phyloP scores from a whole-genome alignment of 1,140 invertebrate genomes.

The Aphelenchoides avenae region DNA sequence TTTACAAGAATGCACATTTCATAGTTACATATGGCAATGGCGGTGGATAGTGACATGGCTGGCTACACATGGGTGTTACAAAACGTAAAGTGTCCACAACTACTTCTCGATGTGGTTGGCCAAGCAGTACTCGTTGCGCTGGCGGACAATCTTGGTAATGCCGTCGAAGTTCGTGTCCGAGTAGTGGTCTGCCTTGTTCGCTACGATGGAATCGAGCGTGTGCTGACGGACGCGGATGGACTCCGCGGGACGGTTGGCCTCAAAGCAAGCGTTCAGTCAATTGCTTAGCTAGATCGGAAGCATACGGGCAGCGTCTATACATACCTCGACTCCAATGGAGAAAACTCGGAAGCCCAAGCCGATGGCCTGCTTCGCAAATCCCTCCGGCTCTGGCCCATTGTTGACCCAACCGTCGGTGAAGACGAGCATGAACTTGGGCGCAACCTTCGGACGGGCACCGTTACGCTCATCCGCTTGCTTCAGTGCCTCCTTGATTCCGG shows the following conservation, averaged over 20 bases:
- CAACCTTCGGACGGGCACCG: constrained; percentile 49
- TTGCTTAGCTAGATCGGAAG: constrained; percentile 8
- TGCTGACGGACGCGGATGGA: constrained; percentile 38
- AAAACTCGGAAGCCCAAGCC: constrained; percentile 40
- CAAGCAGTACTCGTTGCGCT: no score
- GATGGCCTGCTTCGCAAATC: constrained; percentile 24
- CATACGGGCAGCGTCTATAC: no score
- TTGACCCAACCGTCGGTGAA: constrained; percentile 55
- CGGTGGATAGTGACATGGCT: no score
- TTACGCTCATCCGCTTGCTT: constrained; percentile 36
- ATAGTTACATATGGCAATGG: no score
- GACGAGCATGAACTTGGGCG: constrained; percentile 50
- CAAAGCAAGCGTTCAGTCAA: constrained; percentile 10
- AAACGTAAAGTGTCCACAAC: no score
- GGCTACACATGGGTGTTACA: no score
- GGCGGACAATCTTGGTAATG: constrained; percentile 39
- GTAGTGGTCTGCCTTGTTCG: constrained; percentile 20
- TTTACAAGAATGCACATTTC: no score
- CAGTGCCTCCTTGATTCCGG: constrained; percentile 46
- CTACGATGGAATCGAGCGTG: constrained; percentile 38
- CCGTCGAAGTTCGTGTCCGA: constrained; percentile 39
- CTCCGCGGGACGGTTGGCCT: constrained; percentile 32
- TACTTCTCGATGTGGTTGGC: no score
- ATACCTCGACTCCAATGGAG: constrained; percentile 42
- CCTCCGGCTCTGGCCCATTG: constrained; percentile 40